phyloP scores from a whole-genome alignment of 2,888 invertebrate genomes.

The Mantis religiosa region DNA sequence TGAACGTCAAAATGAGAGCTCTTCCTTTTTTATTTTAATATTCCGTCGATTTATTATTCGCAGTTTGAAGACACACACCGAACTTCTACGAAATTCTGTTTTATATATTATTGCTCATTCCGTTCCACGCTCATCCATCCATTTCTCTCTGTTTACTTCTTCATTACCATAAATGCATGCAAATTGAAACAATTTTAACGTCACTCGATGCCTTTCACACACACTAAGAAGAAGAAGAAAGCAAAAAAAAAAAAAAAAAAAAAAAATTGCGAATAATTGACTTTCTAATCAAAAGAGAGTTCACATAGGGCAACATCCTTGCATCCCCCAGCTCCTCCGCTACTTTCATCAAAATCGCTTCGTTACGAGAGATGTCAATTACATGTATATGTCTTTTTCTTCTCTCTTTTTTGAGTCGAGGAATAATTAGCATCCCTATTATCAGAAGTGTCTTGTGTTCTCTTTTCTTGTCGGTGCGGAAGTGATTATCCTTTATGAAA shows the following conservation, averaged over 20 bases:
- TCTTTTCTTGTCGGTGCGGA: neutral
- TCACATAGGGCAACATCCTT: neutral
- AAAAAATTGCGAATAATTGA: conserved; percentile 21
- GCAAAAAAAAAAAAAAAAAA: neutral
- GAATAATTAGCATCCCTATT: neutral
- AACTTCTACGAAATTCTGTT: neutral
- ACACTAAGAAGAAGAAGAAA: conserved; percentile 13
- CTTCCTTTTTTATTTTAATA: neutral
- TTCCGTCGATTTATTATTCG: conserved; percentile 8
- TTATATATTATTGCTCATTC: neutral
- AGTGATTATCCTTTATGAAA: neutral
- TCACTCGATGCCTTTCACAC: conserved; percentile 19
- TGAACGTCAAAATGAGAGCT: conserved; percentile 1
- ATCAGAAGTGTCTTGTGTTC: neutral
- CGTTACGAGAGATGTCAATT: neutral
- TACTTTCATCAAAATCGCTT: neutral
- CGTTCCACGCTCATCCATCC: neutral
- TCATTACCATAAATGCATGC: conserved; percentile 21
- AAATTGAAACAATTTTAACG: conserved; percentile 23
- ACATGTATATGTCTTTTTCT: neutral
- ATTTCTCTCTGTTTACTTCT: conserved; percentile 5
- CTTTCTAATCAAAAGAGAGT: conserved; percentile 21
- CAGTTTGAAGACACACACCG: neutral
- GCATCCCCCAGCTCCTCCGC: neutral
- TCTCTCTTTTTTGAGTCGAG: neutral